Percentiles rank a stretch among this genome's conserved stretches.
Evolutionary conservation across 2,888 invertebrate genomes (phyloP).

Genomic region (Cryptophagus acutangulus): DNA sequence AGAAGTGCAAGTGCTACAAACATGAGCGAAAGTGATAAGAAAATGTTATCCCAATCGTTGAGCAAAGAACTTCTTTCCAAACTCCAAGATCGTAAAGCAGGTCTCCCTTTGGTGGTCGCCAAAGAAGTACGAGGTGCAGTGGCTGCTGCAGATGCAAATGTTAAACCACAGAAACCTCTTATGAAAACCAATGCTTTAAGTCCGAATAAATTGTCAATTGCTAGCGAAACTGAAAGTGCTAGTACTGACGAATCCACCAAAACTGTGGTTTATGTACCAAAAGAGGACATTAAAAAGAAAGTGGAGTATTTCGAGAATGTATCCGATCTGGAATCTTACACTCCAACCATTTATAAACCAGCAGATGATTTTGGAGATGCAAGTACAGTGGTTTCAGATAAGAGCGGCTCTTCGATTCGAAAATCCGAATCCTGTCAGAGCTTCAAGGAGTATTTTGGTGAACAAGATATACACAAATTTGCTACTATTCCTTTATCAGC

Average conservation of each 20-base stretch:
- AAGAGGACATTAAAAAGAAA: constrained; percentile 64
- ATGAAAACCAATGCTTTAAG: constrained; percentile 37
- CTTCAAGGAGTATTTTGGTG: constrained; percentile 78
- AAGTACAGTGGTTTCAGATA: constrained; percentile 29
- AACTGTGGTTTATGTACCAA: constrained; percentile 61
- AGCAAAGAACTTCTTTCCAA: constrained; percentile 69
- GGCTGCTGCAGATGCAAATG: constrained; percentile 52
- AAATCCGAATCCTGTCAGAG: constrained; percentile 66
- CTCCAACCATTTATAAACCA: constrained; percentile 47
- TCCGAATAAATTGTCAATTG: constrained; percentile 48
- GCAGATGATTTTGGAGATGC: constrained; percentile 44
- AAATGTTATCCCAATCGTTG: constrained; percentile 64
- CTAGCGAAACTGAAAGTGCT: constrained; percentile 66
- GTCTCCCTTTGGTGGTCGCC: constrained; percentile 41
- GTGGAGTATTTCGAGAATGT: constrained; percentile 77
- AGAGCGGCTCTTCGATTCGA: constrained; percentile 11
- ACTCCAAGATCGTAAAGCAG: constrained; percentile 46
- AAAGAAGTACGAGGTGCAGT: constrained; percentile 61
- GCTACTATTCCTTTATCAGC: constrained; percentile 51
- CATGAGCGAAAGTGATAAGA: constrained; percentile 65
- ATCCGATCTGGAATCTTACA: constrained; percentile 51
- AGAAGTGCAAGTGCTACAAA: constrained; percentile 25
- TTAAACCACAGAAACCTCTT: constrained; percentile 41
- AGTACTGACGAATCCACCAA: constrained; percentile 68
- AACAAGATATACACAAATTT: constrained; percentile 59